Base-by-base conservation (phyloP, 1,140 invertebrate genomes). In the Rhyacophila brunnea region DNA sequence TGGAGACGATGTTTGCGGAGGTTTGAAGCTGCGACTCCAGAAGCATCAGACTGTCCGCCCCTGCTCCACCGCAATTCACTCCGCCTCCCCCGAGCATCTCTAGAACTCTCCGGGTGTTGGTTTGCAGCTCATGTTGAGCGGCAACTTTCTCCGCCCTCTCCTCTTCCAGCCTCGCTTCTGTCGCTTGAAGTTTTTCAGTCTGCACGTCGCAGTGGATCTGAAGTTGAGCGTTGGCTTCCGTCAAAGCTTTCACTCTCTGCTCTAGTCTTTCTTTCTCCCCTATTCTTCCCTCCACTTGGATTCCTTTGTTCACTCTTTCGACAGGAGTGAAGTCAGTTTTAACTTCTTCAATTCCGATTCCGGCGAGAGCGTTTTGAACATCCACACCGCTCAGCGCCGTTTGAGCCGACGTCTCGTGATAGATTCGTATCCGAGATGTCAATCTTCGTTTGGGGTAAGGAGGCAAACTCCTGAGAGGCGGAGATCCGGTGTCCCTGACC, bases 361-460 rank as follows among this genome's bases (percentile, higher is more conserved):
- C 89, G 0, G 82, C 80, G 28, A 91, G 72, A 14, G 85, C 85
- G 9, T 85, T 83, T 40, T 88, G 85, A 10, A 92, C 77, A 67
- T 92, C 90, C 1, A 73, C 69, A 36, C 84, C 82, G 0, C 87
- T 83, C 17, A 92, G 70, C 6, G 86, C 87, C 0, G 90, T 92
- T 68, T 92, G 90, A 2, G 83, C 80, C 11, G 80, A 79, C 0
- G 80, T 87, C 72, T 92, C 90, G 57, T 91, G 89, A 69, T 90
- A 92, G 54, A 92, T 92, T 64, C 83, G 80, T 0, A 87, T 90
- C 66, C 72, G 74, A 46, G 69, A 67, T 0, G 70, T 67, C 6
- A 38, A 19, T 65, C 80, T 81, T 34, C 74, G 75, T 13, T 74
- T 74, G 9, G 80, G 78, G 56, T 80, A 79, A 0, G 82, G 81